A percentile compares a stretch with the other conserved stretches of the same genome.
Evolutionary conservation across 1,140 invertebrate genomes (phyloP).

Genomic region (Cyrtorhinus lividipennis): DNA sequence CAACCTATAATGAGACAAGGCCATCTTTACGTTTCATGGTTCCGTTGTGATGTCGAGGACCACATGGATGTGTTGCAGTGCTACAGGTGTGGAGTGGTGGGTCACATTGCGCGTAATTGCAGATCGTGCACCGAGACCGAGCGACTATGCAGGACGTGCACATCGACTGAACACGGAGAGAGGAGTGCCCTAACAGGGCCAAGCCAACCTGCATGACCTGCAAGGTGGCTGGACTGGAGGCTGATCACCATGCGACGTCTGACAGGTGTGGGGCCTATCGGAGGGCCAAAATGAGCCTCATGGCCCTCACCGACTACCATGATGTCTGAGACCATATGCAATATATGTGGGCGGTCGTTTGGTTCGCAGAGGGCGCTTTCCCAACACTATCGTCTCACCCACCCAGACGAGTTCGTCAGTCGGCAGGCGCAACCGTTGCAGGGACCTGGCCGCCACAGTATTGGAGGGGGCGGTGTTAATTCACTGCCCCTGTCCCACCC

Average conservation of each 20-base stretch:
- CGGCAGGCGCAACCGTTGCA: not conserved
- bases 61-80: not conserved
- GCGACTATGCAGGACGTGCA: not conserved
- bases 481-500: no score
- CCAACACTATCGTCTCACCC: not conserved
- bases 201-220: not conserved
- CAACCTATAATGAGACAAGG: no score
- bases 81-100: not conserved
- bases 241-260: not conserved
- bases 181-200: not conserved
- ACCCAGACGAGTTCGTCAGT: not conserved
- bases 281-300: not conserved
- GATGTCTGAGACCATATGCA: not conserved
- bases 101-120: not conserved
- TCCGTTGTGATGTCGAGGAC: not conserved
- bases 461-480: no score
- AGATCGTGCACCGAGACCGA: not conserved
- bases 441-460: no score
- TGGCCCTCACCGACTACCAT: not conserved
- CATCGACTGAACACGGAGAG: not conserved
- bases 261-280: not conserved
- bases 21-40: no score
- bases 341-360: not conserved
- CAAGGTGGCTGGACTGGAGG: not conserved
- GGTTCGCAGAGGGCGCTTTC: not conserved